Percentiles rank a stretch among this genome's conserved stretches.
phyloP scores from a whole-genome alignment of 2,888 invertebrate species.

The Conops quadrifasciatus region DNA sequence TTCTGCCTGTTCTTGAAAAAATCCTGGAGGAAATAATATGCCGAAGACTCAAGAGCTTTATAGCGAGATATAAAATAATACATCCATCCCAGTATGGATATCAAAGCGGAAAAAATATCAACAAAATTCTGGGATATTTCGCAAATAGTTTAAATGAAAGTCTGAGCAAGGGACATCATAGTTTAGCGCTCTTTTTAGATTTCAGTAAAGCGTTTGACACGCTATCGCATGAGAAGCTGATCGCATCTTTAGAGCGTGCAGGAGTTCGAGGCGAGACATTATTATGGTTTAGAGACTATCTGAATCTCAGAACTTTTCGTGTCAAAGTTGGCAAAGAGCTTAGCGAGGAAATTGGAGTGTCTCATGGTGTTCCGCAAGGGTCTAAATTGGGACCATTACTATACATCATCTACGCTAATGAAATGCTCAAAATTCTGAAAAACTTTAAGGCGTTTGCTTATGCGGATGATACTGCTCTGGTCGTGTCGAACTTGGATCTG shows the following conservation, averaged over 20 bases:
- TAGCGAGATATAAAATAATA: constrained; percentile 23
- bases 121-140: constrained; percentile 20
- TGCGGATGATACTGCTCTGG: background rate
- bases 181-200: constrained; percentile 15
- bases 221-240: constrained; percentile 13
- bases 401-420: background rate
- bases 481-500: background rate
- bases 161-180: constrained; percentile 16
- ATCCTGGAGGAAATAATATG: constrained; percentile 33
- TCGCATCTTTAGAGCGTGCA: background rate
- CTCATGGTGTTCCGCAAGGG: constrained; percentile 13
- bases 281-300: constrained; percentile 27
- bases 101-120: constrained; percentile 23
- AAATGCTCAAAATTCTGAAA: background rate
- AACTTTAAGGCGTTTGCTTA: background rate
- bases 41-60: constrained; percentile 16
- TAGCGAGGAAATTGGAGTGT: background rate
- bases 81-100: constrained; percentile 11
- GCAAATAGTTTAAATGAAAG: constrained; percentile 12
- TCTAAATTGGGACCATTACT: background rate
- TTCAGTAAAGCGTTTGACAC: constrained; percentile 36
- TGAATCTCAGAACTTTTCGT: background rate
- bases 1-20: constrained; percentile 25
- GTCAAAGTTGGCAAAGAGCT: constrained; percentile 6
- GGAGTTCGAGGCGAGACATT: constrained; percentile 20